Conservation (phyloP, 1,140 invertebrate genomes). For the Tetragnatha versicolor region DNA sequence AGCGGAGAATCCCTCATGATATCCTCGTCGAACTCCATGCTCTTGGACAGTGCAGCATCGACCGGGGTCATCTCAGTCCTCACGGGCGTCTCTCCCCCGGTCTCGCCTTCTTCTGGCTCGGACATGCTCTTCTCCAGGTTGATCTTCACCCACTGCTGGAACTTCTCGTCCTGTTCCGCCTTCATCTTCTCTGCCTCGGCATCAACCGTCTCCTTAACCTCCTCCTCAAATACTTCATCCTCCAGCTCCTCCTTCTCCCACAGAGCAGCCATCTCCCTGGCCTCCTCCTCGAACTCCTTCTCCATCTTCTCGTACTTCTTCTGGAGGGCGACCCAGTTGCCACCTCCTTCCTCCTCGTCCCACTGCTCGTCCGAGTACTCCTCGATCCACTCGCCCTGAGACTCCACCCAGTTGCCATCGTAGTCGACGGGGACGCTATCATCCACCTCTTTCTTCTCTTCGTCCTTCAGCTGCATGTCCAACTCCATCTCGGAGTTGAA, state of each 20-base stretch:
- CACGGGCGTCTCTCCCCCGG: not conserved
- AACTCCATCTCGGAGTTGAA: slow-evolving; percentile 1
- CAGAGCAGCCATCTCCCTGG: slow-evolving; percentile 42
- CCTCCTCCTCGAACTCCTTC: slow-evolving; percentile 40
- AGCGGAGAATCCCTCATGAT: slow-evolving; percentile 7
- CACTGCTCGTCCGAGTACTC: slow-evolving; percentile 50
- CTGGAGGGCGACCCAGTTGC: slow-evolving; percentile 22
- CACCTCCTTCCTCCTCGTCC: slow-evolving; percentile 41
- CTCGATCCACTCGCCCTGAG: slow-evolving; percentile 52
- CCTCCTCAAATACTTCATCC: slow-evolving; percentile 51
- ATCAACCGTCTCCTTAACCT: not conserved
- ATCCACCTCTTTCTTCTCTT: not conserved
- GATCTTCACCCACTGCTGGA: slow-evolving; percentile 43
- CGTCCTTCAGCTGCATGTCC: not conserved
- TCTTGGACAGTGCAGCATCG: not conserved
- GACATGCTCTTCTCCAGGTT: slow-evolving; percentile 32
- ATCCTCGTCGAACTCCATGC: slow-evolving; percentile 24
- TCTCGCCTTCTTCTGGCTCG: slow-evolving; percentile 23
- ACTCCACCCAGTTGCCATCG: slow-evolving; percentile 42
- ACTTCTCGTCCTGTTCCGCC: slow-evolving; percentile 24
- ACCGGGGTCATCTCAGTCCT: not conserved
- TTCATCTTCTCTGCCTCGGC: slow-evolving; percentile 8
- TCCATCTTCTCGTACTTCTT: slow-evolving; percentile 47
- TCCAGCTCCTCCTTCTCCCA: slow-evolving; percentile 50
- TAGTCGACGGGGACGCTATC: slow-evolving; percentile 40